Evolutionary conservation across 2,888 invertebrate genomes (phyloP).

Genomic region (Microchrysa polita): DNA sequence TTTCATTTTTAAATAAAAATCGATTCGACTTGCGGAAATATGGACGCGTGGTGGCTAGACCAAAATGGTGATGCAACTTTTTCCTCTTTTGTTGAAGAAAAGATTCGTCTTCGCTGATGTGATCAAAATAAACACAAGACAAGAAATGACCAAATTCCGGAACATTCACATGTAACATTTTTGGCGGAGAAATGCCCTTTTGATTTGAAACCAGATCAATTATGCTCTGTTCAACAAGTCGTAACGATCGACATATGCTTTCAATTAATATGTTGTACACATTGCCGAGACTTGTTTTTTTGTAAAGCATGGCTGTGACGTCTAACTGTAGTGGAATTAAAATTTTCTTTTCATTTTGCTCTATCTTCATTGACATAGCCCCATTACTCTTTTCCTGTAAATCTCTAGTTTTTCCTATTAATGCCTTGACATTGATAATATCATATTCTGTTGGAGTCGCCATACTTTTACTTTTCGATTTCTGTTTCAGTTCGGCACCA

Average conservation of each 20-base stretch:
- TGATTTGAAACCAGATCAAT: conserved; percentile 66
- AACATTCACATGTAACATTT: conserved; percentile 78
- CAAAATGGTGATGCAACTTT: conserved; percentile 76
- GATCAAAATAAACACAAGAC: conserved; percentile 76
- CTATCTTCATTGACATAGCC: conserved; percentile 56
- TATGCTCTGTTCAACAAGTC: conserved; percentile 72
- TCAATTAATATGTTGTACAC: conserved; percentile 80
- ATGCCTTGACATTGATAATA: conserved; percentile 59
- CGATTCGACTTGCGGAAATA: conserved; percentile 79
- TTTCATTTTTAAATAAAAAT: conserved; percentile 67
- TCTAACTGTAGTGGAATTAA: conserved; percentile 74
- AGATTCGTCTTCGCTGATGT: conserved; percentile 73
- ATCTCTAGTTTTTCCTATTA: conserved; percentile 60
- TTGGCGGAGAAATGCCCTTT: conserved; percentile 55
- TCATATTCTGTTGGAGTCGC: conserved; percentile 58
- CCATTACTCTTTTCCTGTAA: conserved; percentile 42
- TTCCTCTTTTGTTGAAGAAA: conserved; percentile 71
- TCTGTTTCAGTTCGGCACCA: not conserved
- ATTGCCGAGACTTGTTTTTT: conserved; percentile 71
- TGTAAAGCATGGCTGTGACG: conserved; percentile 75
- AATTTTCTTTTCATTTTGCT: conserved; percentile 56
- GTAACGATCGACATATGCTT: conserved; percentile 76
- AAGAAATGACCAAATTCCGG: conserved; percentile 78
- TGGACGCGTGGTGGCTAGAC: conserved; percentile 75
- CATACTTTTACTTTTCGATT: conserved; percentile 49